Conservation (phyloP, 1,140 invertebrate species). For the Euwallacea similis region DNA sequence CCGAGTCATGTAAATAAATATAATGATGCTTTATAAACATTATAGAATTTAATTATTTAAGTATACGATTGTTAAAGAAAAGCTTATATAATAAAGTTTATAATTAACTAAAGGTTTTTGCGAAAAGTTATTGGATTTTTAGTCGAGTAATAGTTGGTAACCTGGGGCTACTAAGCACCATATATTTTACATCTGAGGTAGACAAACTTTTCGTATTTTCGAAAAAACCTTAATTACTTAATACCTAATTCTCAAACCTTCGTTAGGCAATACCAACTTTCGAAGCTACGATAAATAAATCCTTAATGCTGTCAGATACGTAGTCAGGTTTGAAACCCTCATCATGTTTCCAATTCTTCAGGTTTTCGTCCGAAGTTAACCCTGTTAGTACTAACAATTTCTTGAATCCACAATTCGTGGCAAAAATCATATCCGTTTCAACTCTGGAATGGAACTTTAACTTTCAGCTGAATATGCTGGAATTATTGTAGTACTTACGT, state of each 20-base stretch:
- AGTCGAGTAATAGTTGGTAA: too few relatives aligned
- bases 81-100: too few relatives aligned
- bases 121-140: too few relatives aligned
- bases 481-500: constrained; percentile 44
- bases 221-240: not conserved
- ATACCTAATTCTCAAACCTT: too few relatives aligned
- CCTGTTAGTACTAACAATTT: constrained; percentile 49
- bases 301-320: constrained; percentile 45
- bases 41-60: too few relatives aligned
- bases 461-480: not conserved
- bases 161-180: too few relatives aligned
- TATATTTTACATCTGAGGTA: too few relatives aligned
- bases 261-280: too few relatives aligned
- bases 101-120: too few relatives aligned
- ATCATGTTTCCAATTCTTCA: constrained; percentile 40
- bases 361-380: constrained; percentile 41
- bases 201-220: not conserved
- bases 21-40: too few relatives aligned
- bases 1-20: too few relatives aligned
- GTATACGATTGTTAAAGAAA: too few relatives aligned
- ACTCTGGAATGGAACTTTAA: constrained; percentile 41
- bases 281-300: not conserved
- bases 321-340: constrained; percentile 44
- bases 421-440: constrained; percentile 47
- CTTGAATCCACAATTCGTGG: constrained; percentile 42